Conservation (phyloP, 2,113 vertebrate species). For the Spea bombifrons region DNA sequence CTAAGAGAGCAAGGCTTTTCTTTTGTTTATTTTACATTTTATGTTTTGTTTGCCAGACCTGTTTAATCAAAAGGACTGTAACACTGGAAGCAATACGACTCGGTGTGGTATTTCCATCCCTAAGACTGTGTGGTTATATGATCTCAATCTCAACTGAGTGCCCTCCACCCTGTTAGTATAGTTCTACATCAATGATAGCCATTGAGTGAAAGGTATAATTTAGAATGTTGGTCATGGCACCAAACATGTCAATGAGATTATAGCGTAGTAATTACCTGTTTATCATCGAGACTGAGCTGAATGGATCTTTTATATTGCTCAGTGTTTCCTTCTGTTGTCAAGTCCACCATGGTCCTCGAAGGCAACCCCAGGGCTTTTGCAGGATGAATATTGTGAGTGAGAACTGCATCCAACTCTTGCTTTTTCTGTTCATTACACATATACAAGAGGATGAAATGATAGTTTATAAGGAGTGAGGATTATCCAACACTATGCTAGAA, state of each 20-base stretch:
- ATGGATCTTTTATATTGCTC: slow-evolving; percentile 54
- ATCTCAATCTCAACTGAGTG: too few relatives aligned
- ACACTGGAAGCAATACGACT: too few relatives aligned
- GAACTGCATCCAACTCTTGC: slow-evolving; percentile 55
- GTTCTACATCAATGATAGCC: background rate
- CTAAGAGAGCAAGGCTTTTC: too few relatives aligned
- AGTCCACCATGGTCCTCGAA: slow-evolving; percentile 50
- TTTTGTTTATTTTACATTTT: too few relatives aligned
- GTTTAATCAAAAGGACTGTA: too few relatives aligned
- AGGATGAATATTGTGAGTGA: slow-evolving; percentile 65
- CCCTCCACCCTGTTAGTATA: background rate
- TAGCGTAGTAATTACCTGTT: slow-evolving; percentile 59
- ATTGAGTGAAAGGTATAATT: background rate
- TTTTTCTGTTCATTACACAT: slow-evolving; percentile 56
- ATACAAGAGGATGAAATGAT: background rate
- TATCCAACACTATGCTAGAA: too few relatives aligned
- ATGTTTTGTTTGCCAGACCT: too few relatives aligned
- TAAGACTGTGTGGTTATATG: too few relatives aligned
- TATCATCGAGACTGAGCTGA: slow-evolving; percentile 59
- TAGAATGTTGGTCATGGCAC: too few relatives aligned
- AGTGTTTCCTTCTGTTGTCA: slow-evolving; percentile 53
- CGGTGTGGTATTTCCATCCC: too few relatives aligned
- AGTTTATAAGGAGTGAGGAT: too few relatives aligned
- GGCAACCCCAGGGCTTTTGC: slow-evolving; percentile 66
- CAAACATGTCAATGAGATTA: too few relatives aligned